Evolutionary conservation across 2,888 invertebrate species (phyloP).

Genomic region (Trichogramma dendrolimi): DNA sequence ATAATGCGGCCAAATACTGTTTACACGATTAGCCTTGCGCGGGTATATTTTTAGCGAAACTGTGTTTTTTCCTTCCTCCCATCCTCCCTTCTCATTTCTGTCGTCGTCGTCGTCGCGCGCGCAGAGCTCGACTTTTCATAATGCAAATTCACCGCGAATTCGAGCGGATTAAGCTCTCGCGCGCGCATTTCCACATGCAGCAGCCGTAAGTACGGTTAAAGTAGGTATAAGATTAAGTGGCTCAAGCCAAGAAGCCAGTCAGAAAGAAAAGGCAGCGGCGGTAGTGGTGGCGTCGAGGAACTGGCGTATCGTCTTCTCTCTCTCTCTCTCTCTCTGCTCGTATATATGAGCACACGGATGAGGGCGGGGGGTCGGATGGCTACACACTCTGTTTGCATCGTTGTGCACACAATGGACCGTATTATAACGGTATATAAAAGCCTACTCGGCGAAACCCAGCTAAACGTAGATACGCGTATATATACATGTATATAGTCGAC

Average conservation of each 20-base stretch:
- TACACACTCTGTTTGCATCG: constrained; percentile 13
- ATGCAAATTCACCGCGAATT: constrained; percentile 19
- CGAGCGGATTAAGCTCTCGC: constrained; percentile 19
- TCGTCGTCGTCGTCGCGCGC: no score
- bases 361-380: neutral
- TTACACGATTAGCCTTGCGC: no score
- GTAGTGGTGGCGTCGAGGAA: neutral
- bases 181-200: constrained; percentile 3
- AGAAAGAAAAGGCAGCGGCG: neutral
- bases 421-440: constrained; percentile 18
- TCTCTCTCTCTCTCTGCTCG: neutral
- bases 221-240: constrained; percentile 20
- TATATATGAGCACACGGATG: neutral
- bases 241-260: neutral
- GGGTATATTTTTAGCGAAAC: no score
- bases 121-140: constrained; percentile 16
- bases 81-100: no score
- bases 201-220: neutral
- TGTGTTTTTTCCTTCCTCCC: no score
- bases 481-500: neutral
- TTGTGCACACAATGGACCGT: constrained; percentile 20
- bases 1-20: no score
- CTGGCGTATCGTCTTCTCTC: neutral
- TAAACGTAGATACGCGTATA: neutral
- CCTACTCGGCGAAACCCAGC: neutral